Evolutionary conservation across 2,113 vertebrate genomes (phyloP).

Genomic region (Uropsilus gracilis): DNA sequence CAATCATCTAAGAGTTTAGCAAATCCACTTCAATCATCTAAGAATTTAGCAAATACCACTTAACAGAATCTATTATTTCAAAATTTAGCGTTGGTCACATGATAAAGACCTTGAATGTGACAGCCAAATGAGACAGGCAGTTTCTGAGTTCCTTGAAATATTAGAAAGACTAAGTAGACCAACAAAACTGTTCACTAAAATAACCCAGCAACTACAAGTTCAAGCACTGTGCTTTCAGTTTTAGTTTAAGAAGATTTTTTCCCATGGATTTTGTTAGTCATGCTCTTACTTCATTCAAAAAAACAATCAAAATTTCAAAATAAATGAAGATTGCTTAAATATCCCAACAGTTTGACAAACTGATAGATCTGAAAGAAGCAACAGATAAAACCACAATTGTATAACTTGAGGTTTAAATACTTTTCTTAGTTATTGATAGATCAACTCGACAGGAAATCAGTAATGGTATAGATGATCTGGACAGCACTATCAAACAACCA

Average conservation of each 20-base stretch:
- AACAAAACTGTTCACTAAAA: not conserved
- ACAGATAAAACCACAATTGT: not conserved
- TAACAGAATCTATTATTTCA: not conserved
- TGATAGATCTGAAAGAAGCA: not conserved
- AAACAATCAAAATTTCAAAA: not conserved
- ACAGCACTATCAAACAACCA: not conserved
- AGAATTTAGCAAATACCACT: not conserved
- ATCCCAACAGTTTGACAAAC: not conserved
- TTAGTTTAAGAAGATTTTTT: not conserved
- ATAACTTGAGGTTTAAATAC: not conserved
- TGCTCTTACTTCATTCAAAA: not conserved
- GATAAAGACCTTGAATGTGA: not conserved
- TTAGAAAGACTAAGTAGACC: not conserved
- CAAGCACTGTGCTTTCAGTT: not conserved
- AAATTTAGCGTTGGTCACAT: constrained; percentile 14
- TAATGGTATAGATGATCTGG: not conserved
- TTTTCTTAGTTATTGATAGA: not conserved
- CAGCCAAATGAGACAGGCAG: not conserved
- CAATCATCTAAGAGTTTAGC: not conserved
- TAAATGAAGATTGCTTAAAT: constrained; percentile 9
- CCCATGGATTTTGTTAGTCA: not conserved
- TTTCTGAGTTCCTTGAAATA: constrained; percentile 16
- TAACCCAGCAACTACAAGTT: not conserved
- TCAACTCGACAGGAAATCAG: not conserved
- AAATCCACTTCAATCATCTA: constrained; percentile 22